Evolutionary conservation across 2,888 invertebrate species (phyloP).

Genomic region (Dendrolimus pini): DNA sequence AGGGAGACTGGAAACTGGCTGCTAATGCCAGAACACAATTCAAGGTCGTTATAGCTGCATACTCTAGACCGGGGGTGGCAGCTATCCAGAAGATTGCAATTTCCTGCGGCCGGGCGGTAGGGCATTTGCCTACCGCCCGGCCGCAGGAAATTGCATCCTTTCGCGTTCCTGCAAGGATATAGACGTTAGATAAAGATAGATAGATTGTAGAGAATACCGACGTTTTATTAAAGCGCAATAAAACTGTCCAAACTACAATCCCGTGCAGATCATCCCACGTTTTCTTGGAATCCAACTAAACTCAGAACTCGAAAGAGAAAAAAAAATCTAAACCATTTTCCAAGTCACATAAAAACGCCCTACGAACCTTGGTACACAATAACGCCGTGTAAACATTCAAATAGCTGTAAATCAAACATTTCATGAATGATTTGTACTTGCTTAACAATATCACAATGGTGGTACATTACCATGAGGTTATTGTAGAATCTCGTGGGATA

Average conservation of each 20-base stretch:
- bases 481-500: background rate
- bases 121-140: too few species aligned
- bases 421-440: conserved; percentile 59
- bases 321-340: background rate
- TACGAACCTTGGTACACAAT: conserved; percentile 30
- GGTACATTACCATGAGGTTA: background rate
- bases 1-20: too few species aligned
- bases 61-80: too few species aligned
- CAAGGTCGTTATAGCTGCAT: too few species aligned
- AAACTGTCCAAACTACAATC: background rate
- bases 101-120: too few species aligned
- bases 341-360: conserved; percentile 2
- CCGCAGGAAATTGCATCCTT: too few species aligned
- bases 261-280: background rate
- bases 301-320: background rate
- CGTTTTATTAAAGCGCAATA: background rate
- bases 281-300: background rate
- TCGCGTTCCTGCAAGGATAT: too few species aligned
- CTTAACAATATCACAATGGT: conserved; percentile 25
- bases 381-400: conserved; percentile 29
- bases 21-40: too few species aligned
- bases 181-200: too few species aligned
- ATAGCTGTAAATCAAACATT: conserved; percentile 42
- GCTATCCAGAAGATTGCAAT: too few species aligned
- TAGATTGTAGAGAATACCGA: background rate